Percentiles rank a stretch among this genome's conserved stretches.
These are phyloP conservation scores for Champsocephalus esox DNA, from an alignment of 2,797 vertebrate genomes.

Conservation along the genomic window DNA sequence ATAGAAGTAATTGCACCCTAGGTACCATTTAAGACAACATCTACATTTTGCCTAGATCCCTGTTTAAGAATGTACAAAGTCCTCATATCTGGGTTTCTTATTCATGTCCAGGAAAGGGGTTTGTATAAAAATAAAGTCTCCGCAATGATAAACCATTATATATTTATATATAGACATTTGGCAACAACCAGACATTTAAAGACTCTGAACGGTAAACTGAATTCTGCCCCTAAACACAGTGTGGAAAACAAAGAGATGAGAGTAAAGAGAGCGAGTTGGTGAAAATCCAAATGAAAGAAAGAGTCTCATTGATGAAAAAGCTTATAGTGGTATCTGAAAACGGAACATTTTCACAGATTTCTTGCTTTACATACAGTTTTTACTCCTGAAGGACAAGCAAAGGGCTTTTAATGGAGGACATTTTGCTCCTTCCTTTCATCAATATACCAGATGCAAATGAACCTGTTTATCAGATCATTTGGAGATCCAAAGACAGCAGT, in stretches of 20 bases:
- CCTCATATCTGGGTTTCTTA: slow-evolving; percentile 63
- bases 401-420: slow-evolving; percentile 60
- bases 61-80: slow-evolving; percentile 83
- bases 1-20: slow-evolving; percentile 82
- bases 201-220: slow-evolving; percentile 67
- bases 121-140: slow-evolving; percentile 89
- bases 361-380: slow-evolving; percentile 41
- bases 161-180: slow-evolving; percentile 85
- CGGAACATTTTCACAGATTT: slow-evolving; percentile 24
- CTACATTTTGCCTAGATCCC: slow-evolving; percentile 79
- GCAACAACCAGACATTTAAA: slow-evolving; percentile 86
- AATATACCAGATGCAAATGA: slow-evolving; percentile 28
- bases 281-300: slow-evolving; percentile 30
- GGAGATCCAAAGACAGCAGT: slow-evolving; percentile 45
- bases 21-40: slow-evolving; percentile 79
- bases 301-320: slow-evolving; percentile 53
- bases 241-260: slow-evolving; percentile 63
- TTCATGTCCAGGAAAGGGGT: slow-evolving; percentile 68
- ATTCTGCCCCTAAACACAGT: slow-evolving; percentile 71
- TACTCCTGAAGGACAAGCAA: slow-evolving; percentile 43
- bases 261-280: slow-evolving; percentile 28
- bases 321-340: slow-evolving; percentile 53
- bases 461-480: slow-evolving; percentile 19
- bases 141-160: slow-evolving; percentile 85
- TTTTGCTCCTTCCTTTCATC: slow-evolving; percentile 23